Conservation (phyloP, 2,888 invertebrate genomes). For the Tricholauxania praeusta region DNA sequence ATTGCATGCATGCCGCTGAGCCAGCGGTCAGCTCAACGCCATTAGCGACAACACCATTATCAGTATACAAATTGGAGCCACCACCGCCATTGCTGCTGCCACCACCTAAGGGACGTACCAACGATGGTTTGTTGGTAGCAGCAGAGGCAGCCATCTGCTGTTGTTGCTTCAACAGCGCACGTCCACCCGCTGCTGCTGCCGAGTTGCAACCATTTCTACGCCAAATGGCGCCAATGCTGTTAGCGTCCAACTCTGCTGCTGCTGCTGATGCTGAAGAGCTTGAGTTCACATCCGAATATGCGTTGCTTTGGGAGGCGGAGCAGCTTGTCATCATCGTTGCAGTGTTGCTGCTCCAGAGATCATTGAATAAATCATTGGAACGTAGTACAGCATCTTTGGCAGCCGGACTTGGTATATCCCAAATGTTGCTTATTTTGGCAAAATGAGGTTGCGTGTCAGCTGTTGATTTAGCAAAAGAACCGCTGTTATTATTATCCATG, state of each 20-base stretch:
- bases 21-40: conserved; percentile 30
- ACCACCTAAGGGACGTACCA: conserved; percentile 7
- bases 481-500: conserved; percentile 41
- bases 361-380: conserved; percentile 60
- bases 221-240: conserved; percentile 49
- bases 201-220: conserved; percentile 40
- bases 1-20: conserved; percentile 70
- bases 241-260: conserved; percentile 36
- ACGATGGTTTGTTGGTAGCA: not conserved
- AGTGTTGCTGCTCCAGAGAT: conserved; percentile 59
- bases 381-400: conserved; percentile 43
- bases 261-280: conserved; percentile 56
- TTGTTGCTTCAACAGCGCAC: conserved; percentile 43
- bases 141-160: conserved; percentile 5
- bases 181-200: conserved; percentile 41
- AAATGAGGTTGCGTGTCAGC: conserved; percentile 46
- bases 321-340: conserved; percentile 9
- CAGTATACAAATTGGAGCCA: conserved; percentile 27
- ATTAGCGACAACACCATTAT: conserved; percentile 28
- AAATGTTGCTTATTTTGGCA: conserved; percentile 63
- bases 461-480: conserved; percentile 37
- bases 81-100: not conserved
- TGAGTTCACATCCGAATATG: conserved; percentile 57
- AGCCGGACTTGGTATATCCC: conserved; percentile 59
- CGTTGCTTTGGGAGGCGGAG: conserved; percentile 31